These are phyloP conservation scores for Spermophilus dauricus DNA, from an alignment of 2,113 vertebrate genomes.

Conservation along the genomic window DNA sequence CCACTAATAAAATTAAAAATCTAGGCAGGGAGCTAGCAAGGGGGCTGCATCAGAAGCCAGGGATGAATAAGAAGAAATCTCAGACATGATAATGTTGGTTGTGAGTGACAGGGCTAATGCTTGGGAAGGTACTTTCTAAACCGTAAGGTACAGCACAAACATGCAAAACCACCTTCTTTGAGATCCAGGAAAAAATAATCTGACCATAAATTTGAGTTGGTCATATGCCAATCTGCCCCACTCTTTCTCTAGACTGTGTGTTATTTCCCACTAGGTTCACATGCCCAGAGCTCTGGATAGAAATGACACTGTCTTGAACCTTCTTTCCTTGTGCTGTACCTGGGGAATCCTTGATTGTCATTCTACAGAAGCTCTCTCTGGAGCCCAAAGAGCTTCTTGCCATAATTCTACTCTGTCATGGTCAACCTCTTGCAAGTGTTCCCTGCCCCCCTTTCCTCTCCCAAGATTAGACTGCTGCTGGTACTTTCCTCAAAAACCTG, in stretches of 20 bases:
- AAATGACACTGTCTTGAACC: conserved; percentile 6
- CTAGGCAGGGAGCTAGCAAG: not conserved
- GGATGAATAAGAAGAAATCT: not conserved
- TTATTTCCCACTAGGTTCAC: not conserved
- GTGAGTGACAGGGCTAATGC: not conserved
- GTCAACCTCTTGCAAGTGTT: not conserved
- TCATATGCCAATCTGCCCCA: not conserved
- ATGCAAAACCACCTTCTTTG: not conserved
- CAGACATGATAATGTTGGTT: not conserved
- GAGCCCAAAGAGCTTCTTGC: conserved; percentile 13
- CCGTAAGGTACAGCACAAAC: not conserved
- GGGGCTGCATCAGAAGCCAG: not conserved
- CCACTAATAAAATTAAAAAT: not conserved
- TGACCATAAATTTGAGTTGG: not conserved
- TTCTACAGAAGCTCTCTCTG: conserved; percentile 18
- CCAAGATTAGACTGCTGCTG: not conserved
- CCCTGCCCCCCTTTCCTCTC: not conserved
- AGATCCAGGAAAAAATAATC: not conserved
- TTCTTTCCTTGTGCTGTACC: not conserved
- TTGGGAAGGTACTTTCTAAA: conserved; percentile 38
- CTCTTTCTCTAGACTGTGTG: not conserved
- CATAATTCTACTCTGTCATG: conserved; percentile 11
- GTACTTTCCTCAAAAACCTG: conserved; percentile 41
- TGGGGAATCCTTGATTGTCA: not conserved
- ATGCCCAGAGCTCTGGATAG: not conserved